Evolutionary conservation across 2,888 invertebrate species (phyloP).

Genomic region (Hypena proboscidalis): DNA sequence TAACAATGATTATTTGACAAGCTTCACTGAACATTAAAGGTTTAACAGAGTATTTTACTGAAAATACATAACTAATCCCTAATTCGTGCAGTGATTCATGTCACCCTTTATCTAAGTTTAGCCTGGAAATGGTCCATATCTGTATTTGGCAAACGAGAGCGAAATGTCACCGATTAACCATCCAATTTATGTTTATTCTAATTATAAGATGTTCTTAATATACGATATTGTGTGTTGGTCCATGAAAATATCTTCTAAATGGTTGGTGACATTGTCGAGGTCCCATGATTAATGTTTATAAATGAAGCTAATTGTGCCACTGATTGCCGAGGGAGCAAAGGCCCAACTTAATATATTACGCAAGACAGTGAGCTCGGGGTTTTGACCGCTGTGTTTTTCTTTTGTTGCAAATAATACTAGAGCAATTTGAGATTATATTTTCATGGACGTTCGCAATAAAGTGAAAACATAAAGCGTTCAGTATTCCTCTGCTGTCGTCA

Average conservation of each 20-base stretch:
- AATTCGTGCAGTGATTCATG: background rate
- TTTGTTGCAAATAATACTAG: slow-evolving; percentile 12
- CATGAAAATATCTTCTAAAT: slow-evolving; percentile 1
- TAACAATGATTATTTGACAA: too few relatives aligned
- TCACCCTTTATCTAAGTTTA: background rate
- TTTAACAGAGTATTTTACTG: too few relatives aligned
- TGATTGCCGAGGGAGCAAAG: slow-evolving; percentile 29
- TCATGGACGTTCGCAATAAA: background rate
- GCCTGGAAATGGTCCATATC: background rate
- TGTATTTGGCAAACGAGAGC: background rate
- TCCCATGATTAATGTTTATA: slow-evolving; percentile 31
- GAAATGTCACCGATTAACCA: too few relatives aligned
- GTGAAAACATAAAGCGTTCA: background rate
- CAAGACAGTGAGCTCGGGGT: slow-evolving; percentile 17
- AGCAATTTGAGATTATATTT: background rate
- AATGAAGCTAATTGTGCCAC: slow-evolving; percentile 36
- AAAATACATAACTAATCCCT: too few relatives aligned
- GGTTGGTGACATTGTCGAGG: slow-evolving; percentile 15
- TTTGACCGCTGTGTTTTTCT: slow-evolving; percentile 26
- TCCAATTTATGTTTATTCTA: too few relatives aligned
- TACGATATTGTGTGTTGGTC: too few relatives aligned
- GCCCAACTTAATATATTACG: slow-evolving; percentile 27
- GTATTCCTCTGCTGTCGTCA: background rate
- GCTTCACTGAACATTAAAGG: too few relatives aligned
- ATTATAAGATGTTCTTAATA: too few relatives aligned